Percentiles rank a stretch among this genome's conserved stretches.
Evolutionary conservation across 2,797 vertebrate species (phyloP).

Genomic region (Petrocephalus sullivani): DNA sequence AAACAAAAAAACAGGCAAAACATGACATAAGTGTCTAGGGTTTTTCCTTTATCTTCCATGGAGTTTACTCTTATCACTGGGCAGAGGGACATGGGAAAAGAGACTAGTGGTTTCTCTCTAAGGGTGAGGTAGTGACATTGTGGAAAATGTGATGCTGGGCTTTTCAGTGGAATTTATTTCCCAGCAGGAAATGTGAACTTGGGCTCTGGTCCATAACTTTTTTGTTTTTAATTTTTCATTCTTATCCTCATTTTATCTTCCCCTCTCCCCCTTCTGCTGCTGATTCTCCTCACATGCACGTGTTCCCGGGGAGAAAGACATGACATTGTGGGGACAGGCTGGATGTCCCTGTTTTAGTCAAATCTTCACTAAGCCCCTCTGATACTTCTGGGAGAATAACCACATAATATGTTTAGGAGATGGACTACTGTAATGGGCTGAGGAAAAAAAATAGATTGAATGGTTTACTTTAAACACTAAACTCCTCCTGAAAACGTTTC

Average conservation of each 20-base stretch:
- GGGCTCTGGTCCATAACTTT: not conserved
- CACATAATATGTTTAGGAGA: not conserved
- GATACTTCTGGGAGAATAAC: not conserved
- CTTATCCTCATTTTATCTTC: not conserved
- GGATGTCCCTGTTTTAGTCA: not conserved
- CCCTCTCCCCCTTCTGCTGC: not conserved
- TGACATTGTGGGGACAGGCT: not conserved
- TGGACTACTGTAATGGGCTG: not conserved
- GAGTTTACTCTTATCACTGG: not conserved
- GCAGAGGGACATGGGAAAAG: not conserved
- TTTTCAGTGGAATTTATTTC: slow-evolving; percentile 1
- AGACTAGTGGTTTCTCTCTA: not conserved
- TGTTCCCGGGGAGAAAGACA: not conserved
- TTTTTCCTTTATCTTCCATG: not conserved
- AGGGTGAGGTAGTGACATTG: not conserved
- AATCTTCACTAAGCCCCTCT: not conserved
- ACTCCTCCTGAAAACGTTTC: not conserved
- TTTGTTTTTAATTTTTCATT: not conserved
- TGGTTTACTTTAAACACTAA: not conserved
- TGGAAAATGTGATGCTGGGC: not conserved
- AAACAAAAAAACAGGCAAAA: not conserved
- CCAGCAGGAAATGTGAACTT: not conserved
- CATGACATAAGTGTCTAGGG: not conserved
- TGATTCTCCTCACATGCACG: not conserved
- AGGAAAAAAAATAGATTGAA: not conserved